Evolutionary conservation across 2,888 invertebrate genomes (phyloP).

Genomic region (Scaptodrosophila latifasciaeformis): DNA sequence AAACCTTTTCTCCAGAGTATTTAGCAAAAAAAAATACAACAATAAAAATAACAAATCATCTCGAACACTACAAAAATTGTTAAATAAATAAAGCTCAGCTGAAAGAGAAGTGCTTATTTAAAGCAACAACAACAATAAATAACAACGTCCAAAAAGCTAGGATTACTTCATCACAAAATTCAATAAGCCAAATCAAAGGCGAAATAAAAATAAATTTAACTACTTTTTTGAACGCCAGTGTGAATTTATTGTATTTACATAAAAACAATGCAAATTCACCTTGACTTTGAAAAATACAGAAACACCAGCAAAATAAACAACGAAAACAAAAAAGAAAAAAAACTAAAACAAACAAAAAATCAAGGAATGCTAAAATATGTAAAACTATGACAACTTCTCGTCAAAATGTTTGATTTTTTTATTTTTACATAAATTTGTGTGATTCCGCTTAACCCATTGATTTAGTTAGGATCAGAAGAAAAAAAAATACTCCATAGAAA

Average conservation of each 20-base stretch:
- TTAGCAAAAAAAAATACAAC: background rate
- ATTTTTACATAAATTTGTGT: too few species aligned
- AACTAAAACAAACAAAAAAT: constrained; percentile 8
- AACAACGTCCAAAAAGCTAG: too few species aligned
- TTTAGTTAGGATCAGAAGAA: too few species aligned
- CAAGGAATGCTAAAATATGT: background rate
- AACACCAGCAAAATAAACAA: constrained; percentile 28
- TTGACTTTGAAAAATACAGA: constrained; percentile 61
- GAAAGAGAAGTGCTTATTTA: constrained; percentile 1
- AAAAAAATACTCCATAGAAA: too few species aligned
- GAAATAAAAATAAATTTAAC: too few species aligned
- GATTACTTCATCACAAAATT: too few species aligned
- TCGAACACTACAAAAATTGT: background rate
- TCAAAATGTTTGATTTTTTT: too few species aligned
- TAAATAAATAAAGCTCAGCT: background rate
- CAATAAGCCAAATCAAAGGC: too few species aligned
- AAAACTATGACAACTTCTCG: constrained; percentile 21
- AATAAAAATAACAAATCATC: too few species aligned
- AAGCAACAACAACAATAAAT: constrained; percentile 12
- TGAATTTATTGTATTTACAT: too few species aligned
- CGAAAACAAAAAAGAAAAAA: background rate
- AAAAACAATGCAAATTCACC: constrained; percentile 34
- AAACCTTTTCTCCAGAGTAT: background rate
- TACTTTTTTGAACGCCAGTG: too few species aligned
- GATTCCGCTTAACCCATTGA: too few species aligned